Evolutionary conservation across 1,140 invertebrate genomes (phyloP).

Genomic region (Drosophila mayri): DNA sequence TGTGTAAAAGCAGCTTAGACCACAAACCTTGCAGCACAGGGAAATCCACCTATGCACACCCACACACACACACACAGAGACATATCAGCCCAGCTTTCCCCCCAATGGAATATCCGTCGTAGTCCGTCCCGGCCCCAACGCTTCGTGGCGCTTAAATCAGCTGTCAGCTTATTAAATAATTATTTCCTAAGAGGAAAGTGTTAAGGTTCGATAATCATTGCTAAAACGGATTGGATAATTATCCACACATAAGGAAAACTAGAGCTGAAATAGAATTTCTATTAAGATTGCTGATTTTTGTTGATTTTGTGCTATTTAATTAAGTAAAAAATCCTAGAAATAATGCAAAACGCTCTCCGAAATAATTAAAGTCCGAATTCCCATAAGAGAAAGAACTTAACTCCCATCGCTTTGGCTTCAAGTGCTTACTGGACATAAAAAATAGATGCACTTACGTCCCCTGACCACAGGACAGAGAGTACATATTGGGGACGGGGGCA

Average conservation of each 20-base stretch:
- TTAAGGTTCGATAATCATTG: conserved; percentile 10
- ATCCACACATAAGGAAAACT: neutral
- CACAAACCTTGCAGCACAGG: conserved; percentile 47
- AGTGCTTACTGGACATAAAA: conserved; percentile 39
- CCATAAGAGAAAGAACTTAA: neutral
- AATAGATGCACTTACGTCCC: conserved; percentile 35
- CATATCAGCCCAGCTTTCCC: neutral
- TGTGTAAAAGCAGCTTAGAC: conserved; percentile 61
- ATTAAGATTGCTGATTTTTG: too few relatives aligned
- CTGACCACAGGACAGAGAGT: conserved; percentile 28
- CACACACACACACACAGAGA: neutral
- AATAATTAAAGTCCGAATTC: conserved; percentile 3
- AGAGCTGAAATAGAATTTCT: neutral
- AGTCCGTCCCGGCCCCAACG: conserved; percentile 10
- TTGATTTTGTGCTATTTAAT: too few relatives aligned
- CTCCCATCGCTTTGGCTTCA: conserved; percentile 29
- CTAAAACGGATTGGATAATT: conserved; percentile 7
- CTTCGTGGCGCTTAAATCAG: conserved; percentile 68
- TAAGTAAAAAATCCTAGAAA: neutral
- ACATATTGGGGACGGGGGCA: neutral
- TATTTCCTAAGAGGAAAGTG: conserved; percentile 43
- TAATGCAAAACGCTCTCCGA: neutral
- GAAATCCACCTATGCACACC: conserved; percentile 8
- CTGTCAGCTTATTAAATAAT: conserved; percentile 82
- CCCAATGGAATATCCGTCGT: conserved; percentile 2